These are phyloP conservation scores for Meriones psammophilus DNA, from an alignment of 2,797 vertebrate genomes.

Conservation along the genomic window DNA sequence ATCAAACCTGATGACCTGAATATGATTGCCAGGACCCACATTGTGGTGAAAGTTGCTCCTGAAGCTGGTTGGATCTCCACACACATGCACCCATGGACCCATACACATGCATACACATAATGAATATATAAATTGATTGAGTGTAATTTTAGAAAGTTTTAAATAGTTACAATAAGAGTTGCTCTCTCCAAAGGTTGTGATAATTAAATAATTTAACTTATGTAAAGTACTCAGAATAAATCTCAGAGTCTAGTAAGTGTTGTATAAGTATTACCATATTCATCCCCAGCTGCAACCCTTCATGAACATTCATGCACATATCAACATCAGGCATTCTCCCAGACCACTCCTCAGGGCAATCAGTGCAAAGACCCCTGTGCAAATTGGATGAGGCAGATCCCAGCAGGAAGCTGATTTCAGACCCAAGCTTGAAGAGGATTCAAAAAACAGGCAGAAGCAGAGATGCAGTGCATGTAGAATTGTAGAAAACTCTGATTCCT, in stretches of 20 bases:
- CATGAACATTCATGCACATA: not conserved
- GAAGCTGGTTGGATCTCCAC: not conserved
- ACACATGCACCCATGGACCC: not conserved
- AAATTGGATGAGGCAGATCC: conserved; percentile 51
- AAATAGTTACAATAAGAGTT: conserved; percentile 28
- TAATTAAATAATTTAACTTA: conserved; percentile 56
- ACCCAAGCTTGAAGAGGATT: conserved; percentile 11
- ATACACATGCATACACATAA: not conserved
- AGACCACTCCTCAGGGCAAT: conserved; percentile 44
- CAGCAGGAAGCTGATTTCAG: conserved; percentile 65
- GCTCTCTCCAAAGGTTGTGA: not conserved
- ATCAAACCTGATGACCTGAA: not conserved
- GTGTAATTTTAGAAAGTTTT: conserved; percentile 16
- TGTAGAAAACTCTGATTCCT: not conserved
- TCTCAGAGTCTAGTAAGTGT: not conserved
- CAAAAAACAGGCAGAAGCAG: not conserved
- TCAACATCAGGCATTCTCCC: conserved; percentile 21
- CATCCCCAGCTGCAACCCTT: not conserved
- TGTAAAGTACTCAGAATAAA: conserved; percentile 29
- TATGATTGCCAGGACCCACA: not conserved
- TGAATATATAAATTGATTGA: not conserved
- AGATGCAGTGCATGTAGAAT: not conserved
- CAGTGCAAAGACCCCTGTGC: not conserved
- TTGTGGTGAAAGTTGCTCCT: not conserved
- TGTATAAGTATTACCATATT: not conserved